These are phyloP conservation scores for Scrobipalpa costella DNA, from an alignment of 2,888 invertebrate genomes.

Conservation along the genomic window DNA sequence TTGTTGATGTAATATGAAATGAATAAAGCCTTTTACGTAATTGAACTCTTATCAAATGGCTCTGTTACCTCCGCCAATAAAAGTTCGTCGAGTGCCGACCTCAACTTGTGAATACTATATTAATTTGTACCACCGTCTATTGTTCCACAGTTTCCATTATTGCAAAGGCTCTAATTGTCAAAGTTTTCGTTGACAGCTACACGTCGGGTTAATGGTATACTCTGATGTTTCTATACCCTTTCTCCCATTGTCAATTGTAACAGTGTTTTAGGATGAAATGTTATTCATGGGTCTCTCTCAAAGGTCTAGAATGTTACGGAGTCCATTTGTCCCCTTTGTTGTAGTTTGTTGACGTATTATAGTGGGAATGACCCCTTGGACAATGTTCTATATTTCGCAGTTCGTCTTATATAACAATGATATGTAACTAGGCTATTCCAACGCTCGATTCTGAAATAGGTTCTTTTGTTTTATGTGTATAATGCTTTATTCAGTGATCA, in stretches of 20 bases:
- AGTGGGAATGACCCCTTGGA: slow-evolving; percentile 48
- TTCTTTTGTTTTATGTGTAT: background rate
- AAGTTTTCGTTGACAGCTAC: slow-evolving; percentile 69
- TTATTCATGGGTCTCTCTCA: slow-evolving; percentile 42
- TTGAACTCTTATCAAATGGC: background rate
- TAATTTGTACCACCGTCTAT: slow-evolving; percentile 71
- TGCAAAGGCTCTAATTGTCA: slow-evolving; percentile 69
- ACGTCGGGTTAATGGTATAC: slow-evolving; percentile 66
- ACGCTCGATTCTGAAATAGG: background rate
- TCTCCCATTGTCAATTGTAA: slow-evolving; percentile 56
- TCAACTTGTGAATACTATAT: slow-evolving; percentile 65
- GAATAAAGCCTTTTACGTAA: background rate
- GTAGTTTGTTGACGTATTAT: slow-evolving; percentile 36
- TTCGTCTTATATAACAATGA: slow-evolving; percentile 20
- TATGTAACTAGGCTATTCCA: slow-evolving; percentile 1
- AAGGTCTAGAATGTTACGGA: slow-evolving; percentile 45
- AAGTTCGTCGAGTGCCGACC: slow-evolving; percentile 61
- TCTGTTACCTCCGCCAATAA: background rate
- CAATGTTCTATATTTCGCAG: slow-evolving; percentile 24
- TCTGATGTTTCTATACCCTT: slow-evolving; percentile 66
- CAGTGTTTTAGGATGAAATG: slow-evolving; percentile 63
- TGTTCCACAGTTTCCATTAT: slow-evolving; percentile 76
- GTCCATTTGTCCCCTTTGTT: slow-evolving; percentile 39
- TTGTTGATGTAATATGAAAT: too few species aligned
- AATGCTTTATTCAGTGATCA: background rate